Base-by-base conservation (phyloP, 1,140 invertebrate species). In the Drosophila ambigua region DNA sequence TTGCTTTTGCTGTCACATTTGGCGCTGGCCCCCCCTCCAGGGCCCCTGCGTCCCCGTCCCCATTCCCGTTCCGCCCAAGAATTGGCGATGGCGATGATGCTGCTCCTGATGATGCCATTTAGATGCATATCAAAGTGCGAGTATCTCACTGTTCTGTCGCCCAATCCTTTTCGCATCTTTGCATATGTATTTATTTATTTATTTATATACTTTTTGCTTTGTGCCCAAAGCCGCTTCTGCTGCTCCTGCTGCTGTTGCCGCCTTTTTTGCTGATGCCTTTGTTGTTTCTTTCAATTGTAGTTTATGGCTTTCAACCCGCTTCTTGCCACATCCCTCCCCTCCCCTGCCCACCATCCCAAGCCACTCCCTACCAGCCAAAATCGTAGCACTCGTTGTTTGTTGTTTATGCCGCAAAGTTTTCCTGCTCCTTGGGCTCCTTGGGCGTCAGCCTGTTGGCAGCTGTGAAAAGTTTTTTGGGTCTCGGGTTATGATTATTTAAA, bases 101-200 rank as follows among this genome's bases (percentile, higher is more conserved):
- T 39, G 35, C 35, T 39, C 35, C 35, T 85, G 82, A 85, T 85
- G 82, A 87, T 87, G 82, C 82, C 78, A 85, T 85, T 87, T 87
- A 85, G 82, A 85, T 85, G 74, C 82, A 85, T 85, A 85, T 85
- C 82, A 82, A 87, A 87, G 74, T 39, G 35, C 35, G 35, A 39
- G 35, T 68, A 73, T 82, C 87, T 87, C 78, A 87, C 82, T 85
- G 87, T 87, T 87, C 82, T 85, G 87, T 87, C 78, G 82, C 62
- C 82, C 82, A 85, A 85, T 87, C 82, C 81, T 78, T 72, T 85
- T 72, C 82, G 69, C 72, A 68, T 75, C 87, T 85, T 82, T 87
- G 78, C 82, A 85, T 85, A 82, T 77, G 76, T 83, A 79, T 74
- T 55, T 82, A 82, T 72, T 72, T 79, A 83, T 85, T 64, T 82